phyloP scores from a whole-genome alignment of 2,888 invertebrate species.

The Buathra laborator region DNA sequence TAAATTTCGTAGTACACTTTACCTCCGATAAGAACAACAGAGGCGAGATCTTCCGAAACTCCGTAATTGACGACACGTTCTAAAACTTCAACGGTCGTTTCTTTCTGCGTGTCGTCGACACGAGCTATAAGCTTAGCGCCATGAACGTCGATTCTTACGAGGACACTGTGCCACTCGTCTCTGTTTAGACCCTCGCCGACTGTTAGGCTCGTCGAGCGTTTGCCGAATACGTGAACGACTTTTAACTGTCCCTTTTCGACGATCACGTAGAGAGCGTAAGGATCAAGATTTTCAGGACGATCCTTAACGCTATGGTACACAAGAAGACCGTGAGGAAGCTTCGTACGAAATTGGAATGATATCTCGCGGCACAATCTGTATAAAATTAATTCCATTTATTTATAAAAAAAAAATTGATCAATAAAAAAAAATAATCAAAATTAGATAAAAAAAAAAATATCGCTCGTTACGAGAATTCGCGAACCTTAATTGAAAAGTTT shows the following conservation, averaged over 20 bases:
- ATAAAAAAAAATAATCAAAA: too few relatives aligned
- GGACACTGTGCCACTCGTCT: constrained; percentile 96
- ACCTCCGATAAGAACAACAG: constrained; percentile 96
- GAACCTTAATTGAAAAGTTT: constrained; percentile 95
- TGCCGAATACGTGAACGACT: constrained; percentile 96
- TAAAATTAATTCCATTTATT: background rate
- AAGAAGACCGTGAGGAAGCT: constrained; percentile 94
- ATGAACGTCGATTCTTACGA: constrained; percentile 94
- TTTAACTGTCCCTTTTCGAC: constrained; percentile 96
- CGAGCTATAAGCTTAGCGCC: constrained; percentile 93
- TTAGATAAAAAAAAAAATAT: too few relatives aligned
- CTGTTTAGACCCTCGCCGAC: constrained; percentile 95
- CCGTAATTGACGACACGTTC: constrained; percentile 95
- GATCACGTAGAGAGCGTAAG: constrained; percentile 96
- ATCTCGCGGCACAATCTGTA: constrained; percentile 94
- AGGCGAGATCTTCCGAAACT: constrained; percentile 93
- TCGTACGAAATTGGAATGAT: constrained; percentile 95
- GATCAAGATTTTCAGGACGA: constrained; percentile 92
- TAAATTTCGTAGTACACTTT: constrained; percentile 73
- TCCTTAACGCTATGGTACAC: constrained; percentile 97
- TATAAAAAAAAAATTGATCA: too few relatives aligned
- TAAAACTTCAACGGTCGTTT: constrained; percentile 93
- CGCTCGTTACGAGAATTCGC: constrained; percentile 65
- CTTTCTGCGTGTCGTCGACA: constrained; percentile 93
- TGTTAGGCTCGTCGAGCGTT: constrained; percentile 93